These are phyloP conservation scores for Lepidostoma basale DNA, from an alignment of 1,140 invertebrate genomes.

Conservation along the genomic window DNA sequence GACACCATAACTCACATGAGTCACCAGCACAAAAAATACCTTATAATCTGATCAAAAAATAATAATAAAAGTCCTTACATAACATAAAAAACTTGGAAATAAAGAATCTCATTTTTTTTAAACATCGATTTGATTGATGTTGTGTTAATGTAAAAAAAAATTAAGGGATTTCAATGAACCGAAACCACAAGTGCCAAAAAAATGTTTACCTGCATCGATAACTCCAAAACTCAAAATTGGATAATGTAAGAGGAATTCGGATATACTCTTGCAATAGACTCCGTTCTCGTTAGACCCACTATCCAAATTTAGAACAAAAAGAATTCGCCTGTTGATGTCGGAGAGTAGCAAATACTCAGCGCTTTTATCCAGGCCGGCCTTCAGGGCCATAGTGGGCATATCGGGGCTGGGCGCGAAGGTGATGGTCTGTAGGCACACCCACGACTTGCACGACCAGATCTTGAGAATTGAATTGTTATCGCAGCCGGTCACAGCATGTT, in stretches of 20 bases:
- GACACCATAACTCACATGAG: too few relatives aligned
- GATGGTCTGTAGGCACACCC: constrained; percentile 90
- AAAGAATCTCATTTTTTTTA: too few relatives aligned
- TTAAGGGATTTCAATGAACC: too few relatives aligned
- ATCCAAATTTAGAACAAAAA: constrained; percentile 78
- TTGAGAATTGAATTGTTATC: constrained; percentile 90
- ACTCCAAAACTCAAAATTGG: constrained; percentile 87
- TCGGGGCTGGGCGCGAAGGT: constrained; percentile 63
- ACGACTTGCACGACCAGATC: constrained; percentile 92
- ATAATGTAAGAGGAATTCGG: constrained; percentile 82
- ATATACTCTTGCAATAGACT: constrained; percentile 66
- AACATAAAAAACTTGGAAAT: too few relatives aligned
- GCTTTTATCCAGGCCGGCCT: constrained; percentile 81
- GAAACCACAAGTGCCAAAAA: too few relatives aligned
- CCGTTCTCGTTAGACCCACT: constrained; percentile 49
- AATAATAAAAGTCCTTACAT: too few relatives aligned
- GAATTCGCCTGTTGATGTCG: constrained; percentile 76
- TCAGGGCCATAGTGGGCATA: constrained; percentile 62
- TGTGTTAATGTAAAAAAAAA: too few relatives aligned
- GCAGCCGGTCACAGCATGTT: constrained; percentile 89
- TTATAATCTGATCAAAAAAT: too few relatives aligned
- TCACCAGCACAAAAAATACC: too few relatives aligned
- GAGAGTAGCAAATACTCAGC: constrained; percentile 84
- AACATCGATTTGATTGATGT: too few relatives aligned
- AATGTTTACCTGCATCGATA: constrained; percentile 74